Evolutionary conservation across 2,797 vertebrate genomes (phyloP), one percentile per base, ranked within the genome.

Genomic region (Pempheris klunzingeri): DNA sequence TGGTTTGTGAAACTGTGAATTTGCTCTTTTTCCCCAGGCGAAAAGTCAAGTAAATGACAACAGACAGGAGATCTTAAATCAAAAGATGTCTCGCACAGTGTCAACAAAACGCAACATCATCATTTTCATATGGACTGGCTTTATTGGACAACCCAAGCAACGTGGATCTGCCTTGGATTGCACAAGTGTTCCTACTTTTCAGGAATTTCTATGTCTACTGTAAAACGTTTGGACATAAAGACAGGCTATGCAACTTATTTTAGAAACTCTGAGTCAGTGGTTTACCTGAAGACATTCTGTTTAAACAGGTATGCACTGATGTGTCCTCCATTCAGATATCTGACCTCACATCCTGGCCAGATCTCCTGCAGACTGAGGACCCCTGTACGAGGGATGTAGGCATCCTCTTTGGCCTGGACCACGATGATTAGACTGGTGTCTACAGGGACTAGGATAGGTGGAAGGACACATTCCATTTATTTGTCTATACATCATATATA

Each of bases 301-400:
- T 99, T 99, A 80, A 99, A 99, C 73, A 99, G 96, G 84, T 99
- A 99, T 54, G 98, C 97, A 78, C 97, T 99, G 90, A 99, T 81
- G 87, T 99, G 98, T 79, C 98, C 98, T 63, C 98, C 98, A 18
- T 96, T 96, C 80, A 99, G 93, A 79, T 97, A 99, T 14, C 98
- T 87, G 68, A 99, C 93, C 92, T 99, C 98, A 94, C 98, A 99
- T 0, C 96, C 97, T 0, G 98, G 98, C 98, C 98, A 99, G 74
- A 99, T 98, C 90, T 99, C 98, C 78, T 96, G 96, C 57, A 99
- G 95, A 82, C 97, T 97, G 53, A 97, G 96, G 61, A 99, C 98
- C 2, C 98, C 98, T 1, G 96, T 94, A 22, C 98, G 96, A 73
- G 98, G 98, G 79, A 99, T 90, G 72, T 99, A 99, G 0, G 98